Percentiles rank a stretch among this genome's conserved stretches.
phyloP scores from a whole-genome alignment of 2,113 vertebrate species.

The Daubentonia madagascariensis region DNA sequence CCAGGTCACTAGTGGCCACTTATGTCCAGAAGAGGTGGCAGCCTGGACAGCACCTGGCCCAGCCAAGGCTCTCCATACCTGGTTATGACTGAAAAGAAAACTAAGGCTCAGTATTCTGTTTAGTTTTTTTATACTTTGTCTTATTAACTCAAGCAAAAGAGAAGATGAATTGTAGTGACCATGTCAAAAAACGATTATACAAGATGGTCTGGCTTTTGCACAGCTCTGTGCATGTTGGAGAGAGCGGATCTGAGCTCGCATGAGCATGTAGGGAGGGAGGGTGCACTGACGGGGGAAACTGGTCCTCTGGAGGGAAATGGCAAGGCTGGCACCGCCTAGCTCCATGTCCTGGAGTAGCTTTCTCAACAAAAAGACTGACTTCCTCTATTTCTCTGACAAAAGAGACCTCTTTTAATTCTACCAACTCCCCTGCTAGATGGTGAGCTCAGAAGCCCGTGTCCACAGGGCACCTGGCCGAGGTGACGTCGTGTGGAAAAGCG shows the following conservation, averaged over 20 bases:
- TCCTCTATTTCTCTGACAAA: background rate
- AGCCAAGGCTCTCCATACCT: background rate
- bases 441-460: background rate
- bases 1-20: background rate
- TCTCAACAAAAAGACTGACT: background rate
- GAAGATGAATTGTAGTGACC: background rate
- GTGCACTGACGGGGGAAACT: background rate
- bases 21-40: background rate
- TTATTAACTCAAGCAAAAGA: background rate
- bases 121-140: background rate
- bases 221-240: background rate
- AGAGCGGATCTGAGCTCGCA: background rate
- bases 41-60: background rate
- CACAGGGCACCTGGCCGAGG: background rate
- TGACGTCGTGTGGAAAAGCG: background rate
- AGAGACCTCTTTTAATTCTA: background rate
- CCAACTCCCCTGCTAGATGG: background rate
- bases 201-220: background rate
- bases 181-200: background rate
- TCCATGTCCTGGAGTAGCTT: background rate
- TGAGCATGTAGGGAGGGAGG: accelerated
- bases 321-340: background rate
- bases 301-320: background rate
- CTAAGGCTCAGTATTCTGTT: background rate
- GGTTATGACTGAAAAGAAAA: background rate